Evolutionary conservation across 2,113 vertebrate genomes (phyloP), one percentile per base, ranked within the genome.

Genomic region (Todiramphus chloris): DNA sequence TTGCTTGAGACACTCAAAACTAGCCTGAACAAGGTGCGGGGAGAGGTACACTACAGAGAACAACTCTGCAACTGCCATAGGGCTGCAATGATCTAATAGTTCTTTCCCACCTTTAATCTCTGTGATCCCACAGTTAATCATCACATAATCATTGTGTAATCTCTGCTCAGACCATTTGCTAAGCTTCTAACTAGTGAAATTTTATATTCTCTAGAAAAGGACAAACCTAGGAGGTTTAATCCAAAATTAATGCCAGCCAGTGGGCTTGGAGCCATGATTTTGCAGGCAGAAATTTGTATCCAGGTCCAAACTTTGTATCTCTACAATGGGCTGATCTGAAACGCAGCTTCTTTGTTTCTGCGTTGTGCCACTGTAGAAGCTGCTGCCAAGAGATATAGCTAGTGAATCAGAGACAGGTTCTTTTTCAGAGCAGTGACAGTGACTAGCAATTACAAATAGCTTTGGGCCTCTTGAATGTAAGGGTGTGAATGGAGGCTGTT

Each of bases 91-190:
- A 97, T 83, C 91, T 93, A 96, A 97, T 85, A 83, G 56, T 48
- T 89, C 74, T 87, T 89, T 96, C 76, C 91, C 75, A 78, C 66
- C 85, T 93, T 94, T 97, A 96, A 96, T 96, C 91, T 94, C 89
- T 94, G 56, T 90, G 91, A 96, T 96, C 89, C 95, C 75, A 37
- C 58, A 83, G 87, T 95, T 97, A 97, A 94, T 96, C 95, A 96
- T 96, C 94, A 75, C 23, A 18, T 58, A 48, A 24, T 76, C 48
- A 48, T 97, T 97, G 95, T 93, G 92, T 97, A 96, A 97, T 91
- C 94, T 89, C 90, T 84, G 80, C 67, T 95, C 89, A 94, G 84
- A 79, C 88, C 80, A 82, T 91, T 97, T 90, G 35, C 77, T 94
- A 93, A 93, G 51, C 39, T 78, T 93, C 80, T 80, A 87, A 64